Conservation (phyloP, 2,888 invertebrate species). For the Cerceris rybyensis region DNA sequence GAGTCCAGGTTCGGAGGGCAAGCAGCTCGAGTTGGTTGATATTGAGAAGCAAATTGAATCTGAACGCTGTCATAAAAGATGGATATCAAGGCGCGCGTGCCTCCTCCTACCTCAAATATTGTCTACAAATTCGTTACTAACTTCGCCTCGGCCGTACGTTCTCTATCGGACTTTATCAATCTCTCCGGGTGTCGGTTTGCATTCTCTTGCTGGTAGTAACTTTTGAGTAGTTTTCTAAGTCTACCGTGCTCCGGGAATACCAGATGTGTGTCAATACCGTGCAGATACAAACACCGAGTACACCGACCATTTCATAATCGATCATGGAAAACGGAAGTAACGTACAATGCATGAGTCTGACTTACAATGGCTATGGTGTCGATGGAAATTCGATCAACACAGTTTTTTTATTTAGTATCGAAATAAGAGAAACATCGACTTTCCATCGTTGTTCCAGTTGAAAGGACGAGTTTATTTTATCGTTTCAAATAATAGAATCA, state of each 20-base stretch:
- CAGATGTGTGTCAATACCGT: slow-evolving; percentile 11
- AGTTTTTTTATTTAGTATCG: too few relatives aligned
- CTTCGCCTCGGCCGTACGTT: slow-evolving; percentile 43
- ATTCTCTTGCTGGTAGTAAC: slow-evolving; percentile 32
- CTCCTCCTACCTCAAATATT: slow-evolving; percentile 54
- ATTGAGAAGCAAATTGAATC: slow-evolving; percentile 76
- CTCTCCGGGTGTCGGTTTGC: slow-evolving; percentile 44
- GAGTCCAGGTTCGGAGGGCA: slow-evolving; percentile 33
- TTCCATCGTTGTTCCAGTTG: too few relatives aligned
- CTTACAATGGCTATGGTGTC: too few relatives aligned
- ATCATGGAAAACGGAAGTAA: too few relatives aligned
- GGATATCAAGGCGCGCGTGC: slow-evolving; percentile 69
- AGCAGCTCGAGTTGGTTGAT: slow-evolving; percentile 66
- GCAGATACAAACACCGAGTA: neutral
- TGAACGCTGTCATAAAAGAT: slow-evolving; percentile 75
- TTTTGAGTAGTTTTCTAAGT: slow-evolving; percentile 28
- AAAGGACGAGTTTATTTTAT: too few relatives aligned
- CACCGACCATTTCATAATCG: too few relatives aligned
- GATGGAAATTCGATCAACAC: too few relatives aligned
- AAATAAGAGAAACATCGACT: too few relatives aligned
- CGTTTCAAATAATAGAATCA: too few relatives aligned
- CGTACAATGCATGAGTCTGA: too few relatives aligned
- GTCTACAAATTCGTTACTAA: slow-evolving; percentile 70
- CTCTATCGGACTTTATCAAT: slow-evolving; percentile 57
- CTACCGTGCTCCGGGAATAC: neutral